These are phyloP conservation scores for Merops nubicus DNA, from an alignment of 2,113 vertebrate species.

Conservation along the genomic window DNA sequence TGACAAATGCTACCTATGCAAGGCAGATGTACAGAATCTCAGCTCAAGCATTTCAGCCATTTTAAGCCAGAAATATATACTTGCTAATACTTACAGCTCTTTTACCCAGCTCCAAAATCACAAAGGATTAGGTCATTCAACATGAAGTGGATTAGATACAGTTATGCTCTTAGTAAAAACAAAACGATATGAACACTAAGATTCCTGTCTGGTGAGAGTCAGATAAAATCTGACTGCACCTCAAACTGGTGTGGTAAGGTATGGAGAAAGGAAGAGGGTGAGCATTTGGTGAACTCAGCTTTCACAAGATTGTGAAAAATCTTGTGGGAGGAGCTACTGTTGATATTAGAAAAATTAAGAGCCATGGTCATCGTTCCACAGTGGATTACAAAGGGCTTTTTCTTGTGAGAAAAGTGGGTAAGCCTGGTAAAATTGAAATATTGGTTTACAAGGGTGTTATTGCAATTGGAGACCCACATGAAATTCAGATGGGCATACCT, in stretches of 20 bases:
- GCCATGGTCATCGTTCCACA: background rate
- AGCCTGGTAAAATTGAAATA: background rate
- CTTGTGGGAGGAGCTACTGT: background rate
- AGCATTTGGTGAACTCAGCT: background rate
- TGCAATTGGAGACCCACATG: background rate
- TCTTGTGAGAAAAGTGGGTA: background rate
- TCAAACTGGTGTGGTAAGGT: background rate
- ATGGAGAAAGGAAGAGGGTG: background rate
- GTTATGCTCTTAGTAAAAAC: background rate
- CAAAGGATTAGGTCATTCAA: background rate
- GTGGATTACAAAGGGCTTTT: background rate
- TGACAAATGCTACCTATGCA: background rate
- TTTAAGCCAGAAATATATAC: background rate
- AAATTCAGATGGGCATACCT: background rate
- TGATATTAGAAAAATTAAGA: background rate
- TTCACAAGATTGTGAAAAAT: background rate
- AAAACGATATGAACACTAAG: background rate
- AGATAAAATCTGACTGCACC: background rate
- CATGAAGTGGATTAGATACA: background rate
- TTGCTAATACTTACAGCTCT: background rate
- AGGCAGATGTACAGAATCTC: background rate
- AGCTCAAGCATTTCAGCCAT: background rate
- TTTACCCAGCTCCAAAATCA: background rate
- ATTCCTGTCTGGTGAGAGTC: background rate
- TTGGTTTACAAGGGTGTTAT: background rate